Evolutionary conservation across 2,888 invertebrate species (phyloP), one percentile per base, ranked within the genome.

Genomic region (Xestia xanthographa): DNA sequence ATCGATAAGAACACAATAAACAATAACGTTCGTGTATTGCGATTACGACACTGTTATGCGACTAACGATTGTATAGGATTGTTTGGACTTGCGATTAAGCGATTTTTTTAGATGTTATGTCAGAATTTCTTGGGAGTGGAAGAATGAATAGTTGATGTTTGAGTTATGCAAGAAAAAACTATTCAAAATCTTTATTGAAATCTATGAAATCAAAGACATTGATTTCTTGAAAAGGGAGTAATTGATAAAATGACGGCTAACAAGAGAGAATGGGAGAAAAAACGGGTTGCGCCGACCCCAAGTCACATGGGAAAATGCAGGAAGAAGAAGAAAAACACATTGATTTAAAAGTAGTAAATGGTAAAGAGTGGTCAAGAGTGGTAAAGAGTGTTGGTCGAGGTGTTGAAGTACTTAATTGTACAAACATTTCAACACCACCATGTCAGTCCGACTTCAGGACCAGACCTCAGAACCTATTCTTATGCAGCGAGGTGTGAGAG

Each of bases 1-100:
- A 95, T 95, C 94, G 95, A 96, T 96, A 95, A 95, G 95, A 95
- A 96, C 90, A 96, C 96, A 96, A 96, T 96, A 95, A 95, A 96
- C 96, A 96, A 96, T 96, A 96, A 95, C 95, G 94, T 90, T 93
- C 92, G 90, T 89, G 90, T 93, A 93, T 93, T 93, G 92, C 92
- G 77, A 93, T 93, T 93, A 92, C 92, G 66, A 85, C 83, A 89
- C 89, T 87, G 90, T 91, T 92, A 92, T 92, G 93, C 90, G 93
- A 92, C 93, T 91, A 91, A 85, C 92, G 92, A 91, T 91, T 91
- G 88, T 88, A 60, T 60, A 82, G 89, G 86, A 85, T 89, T 90
- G 87, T 90, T 90, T 66, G 87, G 89, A 84, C 85, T 83, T 80
- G 86, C 80, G 82, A 86, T 84, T 87, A 86, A 87, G 85, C 85